These are phyloP conservation scores for Habropoda laboriosa DNA, from an alignment of 1,140 invertebrate species.

Conservation along the genomic window DNA sequence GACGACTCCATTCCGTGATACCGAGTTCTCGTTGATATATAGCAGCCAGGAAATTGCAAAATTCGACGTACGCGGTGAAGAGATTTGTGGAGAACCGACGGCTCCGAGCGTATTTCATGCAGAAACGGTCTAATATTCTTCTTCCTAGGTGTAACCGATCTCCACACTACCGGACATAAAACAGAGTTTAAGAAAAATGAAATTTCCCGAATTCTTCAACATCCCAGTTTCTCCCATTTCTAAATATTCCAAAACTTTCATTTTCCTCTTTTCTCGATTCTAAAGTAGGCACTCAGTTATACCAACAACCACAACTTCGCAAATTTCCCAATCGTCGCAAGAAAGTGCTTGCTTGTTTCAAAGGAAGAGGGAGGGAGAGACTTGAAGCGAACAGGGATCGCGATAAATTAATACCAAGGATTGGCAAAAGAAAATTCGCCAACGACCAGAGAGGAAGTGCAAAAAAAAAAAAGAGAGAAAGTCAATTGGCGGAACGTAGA, in stretches of 20 bases:
- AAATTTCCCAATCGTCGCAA: too few relatives aligned
- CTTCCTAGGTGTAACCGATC: too few relatives aligned
- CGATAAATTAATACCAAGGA: slow-evolving; percentile 35
- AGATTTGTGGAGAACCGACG: slow-evolving; percentile 21
- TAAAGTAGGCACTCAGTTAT: too few relatives aligned
- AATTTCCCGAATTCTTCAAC: too few relatives aligned
- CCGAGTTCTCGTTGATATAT: slow-evolving; percentile 13
- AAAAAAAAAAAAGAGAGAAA: slow-evolving; percentile 9
- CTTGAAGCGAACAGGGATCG: background rate
- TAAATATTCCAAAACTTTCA: too few relatives aligned
- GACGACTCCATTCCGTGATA: slow-evolving; percentile 4
- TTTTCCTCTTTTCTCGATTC: too few relatives aligned
- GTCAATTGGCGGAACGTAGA: slow-evolving; percentile 20
- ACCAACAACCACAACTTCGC: too few relatives aligned
- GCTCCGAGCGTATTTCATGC: background rate
- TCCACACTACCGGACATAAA: too few relatives aligned
- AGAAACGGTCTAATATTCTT: background rate
- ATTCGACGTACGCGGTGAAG: slow-evolving; percentile 9
- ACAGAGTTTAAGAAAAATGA: too few relatives aligned
- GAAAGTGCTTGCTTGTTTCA: background rate
- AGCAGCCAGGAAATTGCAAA: slow-evolving; percentile 5
- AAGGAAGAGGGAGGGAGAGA: background rate
- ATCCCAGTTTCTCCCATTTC: too few relatives aligned
- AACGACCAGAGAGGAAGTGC: background rate
- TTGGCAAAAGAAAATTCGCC: background rate